Evolutionary conservation across 1,140 invertebrate species (phyloP).

Genomic region (Drosophila parvula): DNA sequence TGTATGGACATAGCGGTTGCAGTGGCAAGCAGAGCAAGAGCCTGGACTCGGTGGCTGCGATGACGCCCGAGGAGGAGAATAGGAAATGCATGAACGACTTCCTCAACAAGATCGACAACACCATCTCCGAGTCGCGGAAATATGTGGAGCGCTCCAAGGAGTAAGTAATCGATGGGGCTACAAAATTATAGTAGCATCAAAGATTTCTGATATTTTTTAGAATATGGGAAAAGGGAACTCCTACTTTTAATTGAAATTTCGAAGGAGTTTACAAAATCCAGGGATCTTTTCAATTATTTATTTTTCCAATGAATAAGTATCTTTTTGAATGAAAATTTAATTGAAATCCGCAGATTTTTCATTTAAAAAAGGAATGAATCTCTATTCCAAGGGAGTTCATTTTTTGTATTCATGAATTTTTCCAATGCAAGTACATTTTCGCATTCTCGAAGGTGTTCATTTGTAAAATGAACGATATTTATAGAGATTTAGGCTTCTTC

Average conservation of each 20-base stretch:
- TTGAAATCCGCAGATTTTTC: no score
- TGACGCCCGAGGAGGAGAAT: constrained; percentile 88
- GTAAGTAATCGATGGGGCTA: constrained; percentile 86
- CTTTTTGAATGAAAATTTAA: no score
- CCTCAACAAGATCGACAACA: constrained; percentile 93
- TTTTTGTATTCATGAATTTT: no score
- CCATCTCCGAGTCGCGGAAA: constrained; percentile 92
- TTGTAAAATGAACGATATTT: no score
- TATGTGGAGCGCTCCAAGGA: constrained; percentile 92
- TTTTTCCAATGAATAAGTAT: no score
- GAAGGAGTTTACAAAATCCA: no score
- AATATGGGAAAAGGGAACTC: not conserved
- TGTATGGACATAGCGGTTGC: constrained; percentile 59
- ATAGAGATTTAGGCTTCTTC: no score
- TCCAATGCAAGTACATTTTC: no score
- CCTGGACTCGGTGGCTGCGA: constrained; percentile 84
- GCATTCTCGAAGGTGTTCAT: no score
- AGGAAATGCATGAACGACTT: constrained; percentile 90
- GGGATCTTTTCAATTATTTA: no score
- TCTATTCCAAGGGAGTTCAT: no score
- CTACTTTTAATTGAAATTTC: not conserved
- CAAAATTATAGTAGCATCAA: not conserved
- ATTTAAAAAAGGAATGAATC: no score
- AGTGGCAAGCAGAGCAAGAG: constrained; percentile 83
- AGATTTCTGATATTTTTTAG: not conserved